Conservation (phyloP, 2,888 invertebrate species). For the Orthosia cruda region DNA sequence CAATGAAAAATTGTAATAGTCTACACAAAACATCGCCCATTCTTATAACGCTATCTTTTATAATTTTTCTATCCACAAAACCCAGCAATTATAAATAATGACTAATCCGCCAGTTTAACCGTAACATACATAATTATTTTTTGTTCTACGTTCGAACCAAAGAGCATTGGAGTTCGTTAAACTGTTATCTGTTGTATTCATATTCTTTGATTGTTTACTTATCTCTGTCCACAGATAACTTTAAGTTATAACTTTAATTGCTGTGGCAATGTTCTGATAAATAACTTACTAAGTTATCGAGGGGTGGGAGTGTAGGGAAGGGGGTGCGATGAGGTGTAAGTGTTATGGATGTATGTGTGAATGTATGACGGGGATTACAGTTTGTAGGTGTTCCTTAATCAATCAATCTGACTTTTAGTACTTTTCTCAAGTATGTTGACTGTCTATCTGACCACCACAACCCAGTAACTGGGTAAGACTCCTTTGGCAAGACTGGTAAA, state of each 20-base stretch:
- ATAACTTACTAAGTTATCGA: slow-evolving; percentile 29
- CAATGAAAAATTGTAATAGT: not conserved
- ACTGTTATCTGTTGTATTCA: slow-evolving; percentile 85
- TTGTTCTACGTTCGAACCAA: slow-evolving; percentile 82
- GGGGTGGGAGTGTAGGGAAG: not conserved
- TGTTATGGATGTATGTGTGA: too few relatives aligned
- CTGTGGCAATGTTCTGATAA: slow-evolving; percentile 64
- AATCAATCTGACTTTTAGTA: too few relatives aligned
- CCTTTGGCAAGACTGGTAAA: too few relatives aligned
- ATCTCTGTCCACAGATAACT: slow-evolving; percentile 81
- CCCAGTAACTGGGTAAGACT: too few relatives aligned
- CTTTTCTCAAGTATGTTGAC: too few relatives aligned
- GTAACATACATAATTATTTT: slow-evolving; percentile 69
- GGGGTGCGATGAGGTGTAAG: not conserved
- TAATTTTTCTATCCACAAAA: not conserved
- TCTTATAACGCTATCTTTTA: not conserved
- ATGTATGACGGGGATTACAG: too few relatives aligned
- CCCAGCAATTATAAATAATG: slow-evolving; percentile 29
- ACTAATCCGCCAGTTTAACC: slow-evolving; percentile 16
- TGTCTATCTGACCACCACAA: too few relatives aligned
- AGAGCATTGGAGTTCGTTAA: slow-evolving; percentile 86
- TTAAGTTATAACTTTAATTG: slow-evolving; percentile 70
- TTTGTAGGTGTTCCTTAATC: too few relatives aligned
- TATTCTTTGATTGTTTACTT: slow-evolving; percentile 90
- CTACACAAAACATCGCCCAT: not conserved